Evolutionary conservation across 2,888 invertebrate genomes (phyloP), one percentile per base, ranked within the genome.

Genomic region (Apamea sordens): DNA sequence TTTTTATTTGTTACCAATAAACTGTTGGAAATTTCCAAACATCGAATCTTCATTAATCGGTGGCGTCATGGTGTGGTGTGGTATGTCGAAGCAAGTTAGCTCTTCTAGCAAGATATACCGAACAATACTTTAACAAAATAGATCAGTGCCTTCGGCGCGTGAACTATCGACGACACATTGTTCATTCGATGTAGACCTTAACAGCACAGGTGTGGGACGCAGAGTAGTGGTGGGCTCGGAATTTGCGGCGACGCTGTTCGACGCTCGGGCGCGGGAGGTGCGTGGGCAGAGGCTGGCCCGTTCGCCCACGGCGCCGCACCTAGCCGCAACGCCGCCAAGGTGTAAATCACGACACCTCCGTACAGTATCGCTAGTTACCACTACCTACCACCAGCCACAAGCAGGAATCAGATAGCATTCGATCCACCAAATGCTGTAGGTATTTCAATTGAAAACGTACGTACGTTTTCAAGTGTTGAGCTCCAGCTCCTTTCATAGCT

Each of bases 291-390:
- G 85, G 92, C 89, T 88, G 90, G 93, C 94, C 88, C 89, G 95
- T 95, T 95, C 96, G 96, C 95, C 95, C 95, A 94, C 95, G 89
- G 86, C 92, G 92, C 94, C 96, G 93, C 96, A 95, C 96, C 96
- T 95, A 96, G 94, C 94, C 94, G 91, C 90, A 89, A 86, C 91
- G 93, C 92, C 92, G 92, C 90, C 92, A 93, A 91, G 90, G 93
- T 92, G 93, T 93, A 93, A 94, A 94, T 93, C 92, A 93, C 91
- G 89, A 91, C 91, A 91, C 91, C 90, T 90, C 87, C 86, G 82
- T 82, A 81, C 75, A 64, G 79, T 73, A 79, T 88, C 89, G 86
- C 88, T 87, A 83, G 89, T 89, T 90, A 87, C 88, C 88, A 86
- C 80, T 75, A 63, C 71, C 36, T 81, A 77, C 69, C 79, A 81